A percentile compares a stretch with the other conserved stretches of the same genome.
Conservation (phyloP, 2,888 invertebrate genomes). For the Ceraclea dissimilis region DNA sequence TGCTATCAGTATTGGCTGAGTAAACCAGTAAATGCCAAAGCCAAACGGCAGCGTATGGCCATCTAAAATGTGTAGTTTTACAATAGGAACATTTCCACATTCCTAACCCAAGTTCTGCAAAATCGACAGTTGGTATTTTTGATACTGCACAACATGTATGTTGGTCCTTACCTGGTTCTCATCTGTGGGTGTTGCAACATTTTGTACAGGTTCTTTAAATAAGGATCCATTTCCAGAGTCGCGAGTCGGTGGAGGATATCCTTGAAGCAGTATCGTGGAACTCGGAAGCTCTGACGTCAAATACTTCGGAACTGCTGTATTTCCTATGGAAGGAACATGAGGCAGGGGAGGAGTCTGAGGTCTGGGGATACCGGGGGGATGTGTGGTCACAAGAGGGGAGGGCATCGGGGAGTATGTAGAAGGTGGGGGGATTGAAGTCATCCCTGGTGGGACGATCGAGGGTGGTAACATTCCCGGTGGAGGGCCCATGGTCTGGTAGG, state of each 20-base stretch:
- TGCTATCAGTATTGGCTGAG: no score
- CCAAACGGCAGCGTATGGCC: no score
- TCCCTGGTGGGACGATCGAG: neutral
- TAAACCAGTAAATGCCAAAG: no score
- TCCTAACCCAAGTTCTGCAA: no score
- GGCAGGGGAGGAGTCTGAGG: constrained; percentile 19
- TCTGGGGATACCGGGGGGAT: neutral
- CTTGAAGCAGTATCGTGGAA: neutral
- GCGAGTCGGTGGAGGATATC: neutral
- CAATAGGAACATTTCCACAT: no score
- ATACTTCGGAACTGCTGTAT: constrained; percentile 9
- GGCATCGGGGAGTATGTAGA: neutral
- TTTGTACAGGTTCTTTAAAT: neutral
- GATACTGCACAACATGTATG: no score
- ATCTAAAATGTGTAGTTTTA: no score
- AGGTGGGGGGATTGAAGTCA: neutral
- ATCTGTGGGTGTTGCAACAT: constrained; percentile 9
- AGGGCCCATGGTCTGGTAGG: neutral
- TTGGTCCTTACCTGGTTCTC: constrained; percentile 15
- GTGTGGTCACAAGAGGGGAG: neutral
- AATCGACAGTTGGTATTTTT: no score
- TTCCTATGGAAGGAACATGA: constrained; percentile 21
- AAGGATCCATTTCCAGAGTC: neutral
- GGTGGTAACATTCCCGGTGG: neutral
- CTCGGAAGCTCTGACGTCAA: neutral